Conservation (phyloP, 2,888 invertebrate species). For the Siphlonurus alternatus region DNA sequence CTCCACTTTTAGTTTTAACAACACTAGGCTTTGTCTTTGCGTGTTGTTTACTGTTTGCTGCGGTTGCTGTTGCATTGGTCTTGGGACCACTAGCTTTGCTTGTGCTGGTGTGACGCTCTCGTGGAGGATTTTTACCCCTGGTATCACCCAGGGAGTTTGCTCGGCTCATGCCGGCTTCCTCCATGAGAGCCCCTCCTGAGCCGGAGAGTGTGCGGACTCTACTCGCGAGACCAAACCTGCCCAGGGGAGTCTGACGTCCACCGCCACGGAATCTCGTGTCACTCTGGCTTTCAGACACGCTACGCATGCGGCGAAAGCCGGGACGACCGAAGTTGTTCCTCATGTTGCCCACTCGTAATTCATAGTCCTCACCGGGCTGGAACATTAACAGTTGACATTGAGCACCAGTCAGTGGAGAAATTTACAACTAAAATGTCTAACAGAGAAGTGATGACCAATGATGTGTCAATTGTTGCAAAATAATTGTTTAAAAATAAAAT, state of each 20-base stretch:
- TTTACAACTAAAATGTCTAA: conserved; percentile 25
- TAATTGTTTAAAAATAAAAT: not conserved
- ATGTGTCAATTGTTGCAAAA: not conserved
- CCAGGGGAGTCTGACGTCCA: conserved; percentile 14
- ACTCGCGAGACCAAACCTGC: conserved; percentile 10
- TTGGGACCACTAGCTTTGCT: not conserved
- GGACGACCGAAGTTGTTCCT: conserved; percentile 14
- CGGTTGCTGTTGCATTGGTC: not conserved
- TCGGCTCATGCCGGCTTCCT: conserved; percentile 1
- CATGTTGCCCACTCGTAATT: conserved; percentile 27
- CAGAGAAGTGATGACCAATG: too few relatives aligned
- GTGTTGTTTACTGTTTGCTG: not conserved
- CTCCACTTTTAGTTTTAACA: not conserved
- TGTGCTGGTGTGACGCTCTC: not conserved
- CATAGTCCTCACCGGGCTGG: conserved; percentile 14
- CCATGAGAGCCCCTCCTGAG: not conserved
- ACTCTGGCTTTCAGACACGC: conserved; percentile 41
- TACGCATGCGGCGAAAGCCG: conserved; percentile 35
- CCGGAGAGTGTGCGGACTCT: conserved; percentile 25
- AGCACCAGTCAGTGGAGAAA: not conserved
- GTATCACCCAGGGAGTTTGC: not conserved
- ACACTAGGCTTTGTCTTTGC: not conserved
- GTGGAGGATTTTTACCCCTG: not conserved
- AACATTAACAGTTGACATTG: not conserved
- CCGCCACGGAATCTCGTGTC: conserved; percentile 5